Conservation (phyloP, 2,888 invertebrate genomes). For the Dynastes grantii region DNA sequence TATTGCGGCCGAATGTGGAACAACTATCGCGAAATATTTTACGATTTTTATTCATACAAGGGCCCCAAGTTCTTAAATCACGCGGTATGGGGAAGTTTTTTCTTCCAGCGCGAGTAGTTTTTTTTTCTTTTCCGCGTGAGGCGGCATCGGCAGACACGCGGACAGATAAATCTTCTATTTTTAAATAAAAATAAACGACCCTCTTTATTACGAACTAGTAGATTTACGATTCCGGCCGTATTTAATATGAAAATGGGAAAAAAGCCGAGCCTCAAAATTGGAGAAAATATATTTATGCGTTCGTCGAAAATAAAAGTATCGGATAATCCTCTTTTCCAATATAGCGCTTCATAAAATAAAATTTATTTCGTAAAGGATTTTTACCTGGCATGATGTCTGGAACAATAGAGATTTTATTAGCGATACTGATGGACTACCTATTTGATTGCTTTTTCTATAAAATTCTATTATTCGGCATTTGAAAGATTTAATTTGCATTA, state of each 20-base stretch:
- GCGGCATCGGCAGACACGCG: background rate
- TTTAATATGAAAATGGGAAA: conserved; percentile 21
- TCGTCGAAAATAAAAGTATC: conserved; percentile 9
- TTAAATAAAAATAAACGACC: conserved; percentile 25
- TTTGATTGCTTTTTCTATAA: no score
- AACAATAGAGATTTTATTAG: no score
- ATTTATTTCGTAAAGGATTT: conserved; percentile 1
- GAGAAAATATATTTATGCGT: conserved; percentile 9
- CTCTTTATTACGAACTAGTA: conserved; percentile 1
- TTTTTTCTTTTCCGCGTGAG: background rate
- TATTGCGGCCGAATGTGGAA: conserved; percentile 20
- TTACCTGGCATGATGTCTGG: background rate
- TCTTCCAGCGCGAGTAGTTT: background rate
- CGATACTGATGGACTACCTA: no score
- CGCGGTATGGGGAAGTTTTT: background rate
- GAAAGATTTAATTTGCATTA: no score
- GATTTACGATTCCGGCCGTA: conserved; percentile 7
- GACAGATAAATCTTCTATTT: conserved; percentile 20
- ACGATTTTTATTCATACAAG: conserved; percentile 13
- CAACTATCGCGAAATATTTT: conserved; percentile 13
- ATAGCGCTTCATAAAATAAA: background rate
- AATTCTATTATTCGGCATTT: no score
- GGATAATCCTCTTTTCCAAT: conserved; percentile 8
- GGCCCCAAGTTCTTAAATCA: background rate
- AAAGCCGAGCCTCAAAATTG: background rate